Conservation (phyloP, 2,797 vertebrate genomes). For the Scyliorhinus canicula region DNA sequence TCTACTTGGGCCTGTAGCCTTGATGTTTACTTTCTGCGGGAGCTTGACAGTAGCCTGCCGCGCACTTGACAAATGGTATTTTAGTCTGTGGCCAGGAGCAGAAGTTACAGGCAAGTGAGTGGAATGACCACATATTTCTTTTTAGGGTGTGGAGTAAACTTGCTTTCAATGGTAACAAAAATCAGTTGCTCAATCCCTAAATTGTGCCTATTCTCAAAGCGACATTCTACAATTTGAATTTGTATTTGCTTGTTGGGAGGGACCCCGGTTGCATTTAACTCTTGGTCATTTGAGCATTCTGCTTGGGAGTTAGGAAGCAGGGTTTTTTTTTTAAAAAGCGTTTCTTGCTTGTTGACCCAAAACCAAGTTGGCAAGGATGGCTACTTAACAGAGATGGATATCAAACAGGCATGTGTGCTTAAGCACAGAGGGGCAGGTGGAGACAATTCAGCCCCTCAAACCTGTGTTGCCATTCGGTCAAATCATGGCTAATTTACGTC, state of each 20-base stretch:
- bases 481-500: background rate
- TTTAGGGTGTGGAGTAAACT: background rate
- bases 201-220: background rate
- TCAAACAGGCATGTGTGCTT: background rate
- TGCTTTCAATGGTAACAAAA: background rate
- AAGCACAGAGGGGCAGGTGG: background rate
- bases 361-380: background rate
- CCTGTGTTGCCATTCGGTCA: background rate
- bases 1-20: background rate
- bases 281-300: background rate
- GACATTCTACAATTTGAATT: background rate
- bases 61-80: background rate
- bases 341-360: background rate
- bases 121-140: background rate
- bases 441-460: background rate
- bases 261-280: background rate
- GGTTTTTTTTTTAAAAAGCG: background rate
- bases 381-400: no score
- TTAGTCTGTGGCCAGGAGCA: background rate
- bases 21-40: background rate
- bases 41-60: background rate
- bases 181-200: background rate
- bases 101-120: background rate
- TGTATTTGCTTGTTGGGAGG: constrained; percentile 4
- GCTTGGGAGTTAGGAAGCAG: background rate